A percentile compares a stretch with the other conserved stretches of the same genome.
phyloP scores from a whole-genome alignment of 2,113 vertebrate genomes.

The Brachyhypopomus gauderio region DNA sequence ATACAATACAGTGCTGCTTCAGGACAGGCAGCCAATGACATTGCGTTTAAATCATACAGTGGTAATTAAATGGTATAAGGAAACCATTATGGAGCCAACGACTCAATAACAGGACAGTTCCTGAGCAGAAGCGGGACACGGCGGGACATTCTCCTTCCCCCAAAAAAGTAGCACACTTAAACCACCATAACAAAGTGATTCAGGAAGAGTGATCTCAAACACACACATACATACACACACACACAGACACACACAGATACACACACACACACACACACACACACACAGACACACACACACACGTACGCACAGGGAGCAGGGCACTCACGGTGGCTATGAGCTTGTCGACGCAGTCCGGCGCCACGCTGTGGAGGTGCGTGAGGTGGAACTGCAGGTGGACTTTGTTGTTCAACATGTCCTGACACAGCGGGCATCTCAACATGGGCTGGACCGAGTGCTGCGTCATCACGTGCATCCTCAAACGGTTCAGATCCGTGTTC shows the following conservation, averaged over 20 bases:
- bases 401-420: conserved; percentile 99
- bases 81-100: background rate
- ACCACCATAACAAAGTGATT: background rate
- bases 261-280: conserved; percentile 20
- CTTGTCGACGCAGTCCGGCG: conserved; percentile 96
- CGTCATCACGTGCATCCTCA: conserved; percentile 97
- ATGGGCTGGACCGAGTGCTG: conserved; percentile 98
- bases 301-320: conserved; percentile 4
- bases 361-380: conserved; percentile 98
- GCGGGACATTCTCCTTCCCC: background rate
- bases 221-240: conserved; percentile 6
- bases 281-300: conserved; percentile 12
- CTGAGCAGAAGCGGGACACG: no score
- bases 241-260: background rate
- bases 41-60: background rate
- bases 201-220: background rate
- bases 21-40: background rate
- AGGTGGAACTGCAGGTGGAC: conserved; percentile 98
- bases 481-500: conserved; percentile 90
- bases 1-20: background rate
- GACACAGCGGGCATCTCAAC: conserved; percentile 96
- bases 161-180: background rate
- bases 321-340: conserved; percentile 83
- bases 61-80: background rate
- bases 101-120: background rate